Conservation (phyloP, 2,113 vertebrate genomes). For the Melanotaenia duboulayi region DNA sequence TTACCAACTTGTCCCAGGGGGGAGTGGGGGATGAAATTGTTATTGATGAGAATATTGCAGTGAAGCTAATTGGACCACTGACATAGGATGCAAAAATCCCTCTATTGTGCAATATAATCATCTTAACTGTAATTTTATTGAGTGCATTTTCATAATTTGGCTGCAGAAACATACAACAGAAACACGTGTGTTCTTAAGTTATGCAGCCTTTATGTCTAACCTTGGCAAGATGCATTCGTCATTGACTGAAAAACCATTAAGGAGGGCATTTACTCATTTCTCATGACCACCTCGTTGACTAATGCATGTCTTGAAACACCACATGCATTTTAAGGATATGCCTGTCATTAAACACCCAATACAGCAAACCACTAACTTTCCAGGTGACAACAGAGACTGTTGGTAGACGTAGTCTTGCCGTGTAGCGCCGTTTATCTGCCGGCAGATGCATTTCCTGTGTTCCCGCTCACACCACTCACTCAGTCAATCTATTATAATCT, state of each 20-base stretch:
- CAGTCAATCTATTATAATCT: slow-evolving; percentile 53
- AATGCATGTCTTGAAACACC: background rate
- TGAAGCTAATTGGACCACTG: slow-evolving; percentile 42
- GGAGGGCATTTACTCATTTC: background rate
- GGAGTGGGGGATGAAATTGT: slow-evolving; percentile 3
- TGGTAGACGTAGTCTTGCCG: background rate
- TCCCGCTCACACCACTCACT: slow-evolving; percentile 14
- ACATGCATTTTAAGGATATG: background rate
- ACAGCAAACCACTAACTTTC: background rate
- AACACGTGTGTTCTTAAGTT: slow-evolving; percentile 5
- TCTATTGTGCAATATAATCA: background rate
- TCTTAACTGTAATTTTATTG: background rate
- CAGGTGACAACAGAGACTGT: slow-evolving; percentile 11
- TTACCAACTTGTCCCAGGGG: slow-evolving; percentile 13
- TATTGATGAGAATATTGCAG: slow-evolving; percentile 56
- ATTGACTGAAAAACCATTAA: background rate
- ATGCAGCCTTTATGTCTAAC: background rate
- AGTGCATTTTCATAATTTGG: background rate
- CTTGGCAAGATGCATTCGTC: background rate
- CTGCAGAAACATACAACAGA: background rate
- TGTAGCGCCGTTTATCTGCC: slow-evolving; percentile 6
- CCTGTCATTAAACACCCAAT: background rate
- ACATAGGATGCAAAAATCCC: slow-evolving; percentile 11
- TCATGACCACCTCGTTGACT: background rate
- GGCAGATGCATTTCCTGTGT: slow-evolving; percentile 24